Evolutionary conservation across 2,113 vertebrate genomes (phyloP).

Genomic region (Mobula hypostoma): DNA sequence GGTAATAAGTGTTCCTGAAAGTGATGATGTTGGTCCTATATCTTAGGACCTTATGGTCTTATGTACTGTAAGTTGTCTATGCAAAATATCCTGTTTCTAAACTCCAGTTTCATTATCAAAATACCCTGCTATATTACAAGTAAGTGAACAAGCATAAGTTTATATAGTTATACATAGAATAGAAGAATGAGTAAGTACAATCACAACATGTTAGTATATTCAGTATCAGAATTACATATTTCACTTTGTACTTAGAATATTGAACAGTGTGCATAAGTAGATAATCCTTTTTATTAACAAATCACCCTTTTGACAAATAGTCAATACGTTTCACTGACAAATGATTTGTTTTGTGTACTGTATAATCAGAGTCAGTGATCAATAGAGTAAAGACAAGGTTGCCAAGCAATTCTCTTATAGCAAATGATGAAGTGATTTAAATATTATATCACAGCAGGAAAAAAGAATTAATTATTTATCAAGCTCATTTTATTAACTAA

Average conservation of each 20-base stretch:
- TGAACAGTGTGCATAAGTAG: constrained; percentile 10
- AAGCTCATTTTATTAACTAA: constrained; percentile 35
- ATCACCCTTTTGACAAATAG: constrained; percentile 1
- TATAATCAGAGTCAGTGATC: constrained; percentile 1
- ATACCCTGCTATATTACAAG: too few relatives aligned
- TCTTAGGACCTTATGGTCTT: too few relatives aligned
- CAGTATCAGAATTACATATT: constrained; percentile 11
- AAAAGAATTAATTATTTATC: constrained; percentile 28
- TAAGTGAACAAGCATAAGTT: too few relatives aligned
- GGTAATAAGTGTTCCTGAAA: too few relatives aligned
- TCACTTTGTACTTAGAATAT: constrained; percentile 14
- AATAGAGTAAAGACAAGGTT: not conserved
- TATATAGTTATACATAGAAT: too few relatives aligned
- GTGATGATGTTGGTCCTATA: too few relatives aligned
- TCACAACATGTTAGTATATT: not conserved
- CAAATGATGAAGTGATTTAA: constrained; percentile 29
- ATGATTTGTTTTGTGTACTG: not conserved
- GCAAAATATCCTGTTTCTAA: too few relatives aligned
- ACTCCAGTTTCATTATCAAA: too few relatives aligned
- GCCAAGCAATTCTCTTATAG: not conserved
- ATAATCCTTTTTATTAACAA: constrained; percentile 30
- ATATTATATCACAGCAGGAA: constrained; percentile 18
- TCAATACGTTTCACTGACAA: constrained; percentile 4
- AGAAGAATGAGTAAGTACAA: not conserved
- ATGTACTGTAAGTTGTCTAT: too few relatives aligned